Evolutionary conservation across 2,113 vertebrate genomes (phyloP).

Genomic region (Kobus ellipsiprymnus): DNA sequence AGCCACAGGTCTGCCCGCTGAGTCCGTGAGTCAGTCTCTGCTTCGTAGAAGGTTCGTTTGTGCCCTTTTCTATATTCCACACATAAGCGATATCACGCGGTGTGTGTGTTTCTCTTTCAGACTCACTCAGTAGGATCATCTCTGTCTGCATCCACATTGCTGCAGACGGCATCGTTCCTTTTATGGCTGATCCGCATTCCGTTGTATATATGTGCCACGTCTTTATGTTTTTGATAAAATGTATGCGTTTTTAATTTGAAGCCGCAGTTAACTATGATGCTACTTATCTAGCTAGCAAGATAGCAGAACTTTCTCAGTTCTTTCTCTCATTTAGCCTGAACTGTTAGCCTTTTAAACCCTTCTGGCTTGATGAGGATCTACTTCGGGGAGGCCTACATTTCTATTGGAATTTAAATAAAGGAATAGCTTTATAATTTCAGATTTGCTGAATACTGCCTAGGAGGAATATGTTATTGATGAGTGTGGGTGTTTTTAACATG

Average conservation of each 20-base stretch:
- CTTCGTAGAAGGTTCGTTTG: neutral
- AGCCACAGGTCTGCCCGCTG: neutral
- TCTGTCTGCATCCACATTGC: neutral
- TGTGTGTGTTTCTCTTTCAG: neutral
- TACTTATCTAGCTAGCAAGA: neutral
- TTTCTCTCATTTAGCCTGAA: neutral
- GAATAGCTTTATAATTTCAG: neutral
- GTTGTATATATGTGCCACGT: neutral
- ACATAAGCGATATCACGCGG: neutral
- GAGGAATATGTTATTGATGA: neutral
- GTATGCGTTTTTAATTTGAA: neutral
- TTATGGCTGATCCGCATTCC: neutral
- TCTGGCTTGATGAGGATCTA: neutral
- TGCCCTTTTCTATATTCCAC: neutral
- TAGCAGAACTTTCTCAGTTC: neutral
- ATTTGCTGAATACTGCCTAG: neutral
- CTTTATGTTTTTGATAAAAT: rapidly evolving
- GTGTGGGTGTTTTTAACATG: neutral
- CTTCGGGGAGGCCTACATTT: neutral
- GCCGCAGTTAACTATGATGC: neutral
- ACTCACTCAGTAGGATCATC: neutral
- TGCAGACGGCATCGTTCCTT: neutral
- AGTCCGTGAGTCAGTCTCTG: neutral
- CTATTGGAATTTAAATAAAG: neutral
- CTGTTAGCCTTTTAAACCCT: neutral